Conservation (phyloP, 2,888 invertebrate genomes). For the Xestia c-nigrum region DNA sequence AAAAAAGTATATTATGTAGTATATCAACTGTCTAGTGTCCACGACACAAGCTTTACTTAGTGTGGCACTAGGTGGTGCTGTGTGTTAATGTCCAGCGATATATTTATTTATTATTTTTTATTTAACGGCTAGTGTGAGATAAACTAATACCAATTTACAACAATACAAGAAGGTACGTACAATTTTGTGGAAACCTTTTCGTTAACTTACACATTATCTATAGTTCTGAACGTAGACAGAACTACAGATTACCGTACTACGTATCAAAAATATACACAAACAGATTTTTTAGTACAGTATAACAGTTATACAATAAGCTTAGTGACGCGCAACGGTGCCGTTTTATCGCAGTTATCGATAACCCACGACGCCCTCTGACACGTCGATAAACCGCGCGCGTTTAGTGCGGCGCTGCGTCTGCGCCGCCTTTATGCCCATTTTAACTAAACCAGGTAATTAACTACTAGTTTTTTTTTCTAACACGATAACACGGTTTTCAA, state of each 20-base stretch:
- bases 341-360: conserved; percentile 79
- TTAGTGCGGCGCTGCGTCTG: conserved; percentile 71
- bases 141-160: not conserved
- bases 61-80: too few relatives aligned
- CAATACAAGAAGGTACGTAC: not conserved
- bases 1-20: too few relatives aligned
- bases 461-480: conserved; percentile 44
- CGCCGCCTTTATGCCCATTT: conserved; percentile 63
- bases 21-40: too few relatives aligned
- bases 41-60: too few relatives aligned
- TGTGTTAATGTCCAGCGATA: too few relatives aligned
- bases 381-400: conserved; percentile 77
- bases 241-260: conserved; percentile 27
- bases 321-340: conserved; percentile 79
- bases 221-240: conserved; percentile 3
- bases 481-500: conserved; percentile 45
- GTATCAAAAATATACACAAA: conserved; percentile 40
- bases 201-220: not conserved
- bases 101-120: too few relatives aligned
- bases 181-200: not conserved
- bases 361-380: conserved; percentile 80
- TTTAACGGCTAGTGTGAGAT: not conserved
- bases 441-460: conserved; percentile 72
- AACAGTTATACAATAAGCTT: conserved; percentile 67
- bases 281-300: conserved; percentile 53